These are phyloP conservation scores for Malthinus flaveolus DNA, from an alignment of 2,888 invertebrate species.

Conservation along the genomic window DNA sequence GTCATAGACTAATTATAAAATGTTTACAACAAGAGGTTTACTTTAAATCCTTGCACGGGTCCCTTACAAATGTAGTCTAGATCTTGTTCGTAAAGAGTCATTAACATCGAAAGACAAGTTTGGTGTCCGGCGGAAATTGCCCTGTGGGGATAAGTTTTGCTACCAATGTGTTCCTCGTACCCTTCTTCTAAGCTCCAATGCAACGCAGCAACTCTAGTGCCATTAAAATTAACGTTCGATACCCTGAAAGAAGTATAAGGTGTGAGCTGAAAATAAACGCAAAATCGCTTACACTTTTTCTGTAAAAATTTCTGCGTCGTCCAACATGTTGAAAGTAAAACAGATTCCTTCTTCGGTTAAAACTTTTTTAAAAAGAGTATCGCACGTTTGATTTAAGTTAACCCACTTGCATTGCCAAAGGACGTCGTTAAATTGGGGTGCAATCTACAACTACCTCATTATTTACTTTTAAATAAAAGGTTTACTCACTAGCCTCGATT, in stretches of 20 bases:
- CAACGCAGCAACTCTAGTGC: constrained; percentile 18
- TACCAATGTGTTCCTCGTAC: constrained; percentile 56
- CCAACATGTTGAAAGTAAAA: constrained; percentile 72
- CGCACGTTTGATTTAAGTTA: constrained; percentile 57
- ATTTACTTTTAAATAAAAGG: neutral
- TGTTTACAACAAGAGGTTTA: constrained; percentile 39
- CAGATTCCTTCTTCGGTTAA: constrained; percentile 75
- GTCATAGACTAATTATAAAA: neutral
- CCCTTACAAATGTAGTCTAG: constrained; percentile 72
- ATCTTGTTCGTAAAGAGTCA: constrained; percentile 63
- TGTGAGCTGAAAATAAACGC: too few species aligned
- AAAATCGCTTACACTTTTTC: constrained; percentile 57
- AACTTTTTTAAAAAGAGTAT: constrained; percentile 65
- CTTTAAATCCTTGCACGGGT: constrained; percentile 76
- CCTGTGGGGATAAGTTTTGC: constrained; percentile 70
- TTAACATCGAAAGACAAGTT: constrained; percentile 65
- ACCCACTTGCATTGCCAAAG: constrained; percentile 32
- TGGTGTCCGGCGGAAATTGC: constrained; percentile 68
- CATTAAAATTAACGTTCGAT: neutral
- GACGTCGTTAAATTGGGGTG: constrained; percentile 13
- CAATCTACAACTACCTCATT: constrained; percentile 9
- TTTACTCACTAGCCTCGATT: constrained; percentile 53
- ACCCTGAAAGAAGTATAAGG: neutral
- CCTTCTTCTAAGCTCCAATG: constrained; percentile 70
- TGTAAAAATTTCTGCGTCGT: constrained; percentile 63